Percentiles rank a stretch among this genome's conserved stretches.
Conservation (phyloP, 2,113 vertebrate genomes). For the Crotalus horridus region DNA sequence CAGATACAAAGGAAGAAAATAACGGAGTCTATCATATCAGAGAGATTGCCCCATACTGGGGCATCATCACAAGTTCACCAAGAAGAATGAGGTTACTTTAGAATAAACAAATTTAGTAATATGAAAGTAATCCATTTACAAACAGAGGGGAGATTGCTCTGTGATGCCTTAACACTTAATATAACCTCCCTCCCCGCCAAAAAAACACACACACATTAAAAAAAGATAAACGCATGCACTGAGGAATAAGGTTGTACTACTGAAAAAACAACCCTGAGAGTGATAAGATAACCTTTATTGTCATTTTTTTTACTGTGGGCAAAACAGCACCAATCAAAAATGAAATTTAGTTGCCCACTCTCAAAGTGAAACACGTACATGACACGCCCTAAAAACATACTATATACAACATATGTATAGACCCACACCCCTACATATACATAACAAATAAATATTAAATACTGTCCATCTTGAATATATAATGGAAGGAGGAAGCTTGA, state of each 20-base stretch:
- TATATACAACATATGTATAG: too few species aligned
- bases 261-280: not conserved
- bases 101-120: not conserved
- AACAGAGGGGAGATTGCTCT: not conserved
- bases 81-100: not conserved
- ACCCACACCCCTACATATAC: too few species aligned
- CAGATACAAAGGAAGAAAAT: not conserved
- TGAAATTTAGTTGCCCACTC: too few species aligned
- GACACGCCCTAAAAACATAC: too few species aligned
- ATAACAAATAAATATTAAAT: too few species aligned
- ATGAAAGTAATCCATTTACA: not conserved
- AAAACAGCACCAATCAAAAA: too few species aligned
- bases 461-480: too few species aligned
- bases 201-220: not conserved
- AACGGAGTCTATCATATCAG: not conserved
- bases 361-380: too few species aligned
- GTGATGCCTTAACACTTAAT: not conserved
- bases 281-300: too few species aligned
- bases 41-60: not conserved
- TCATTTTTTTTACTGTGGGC: too few species aligned
- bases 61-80: not conserved
- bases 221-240: not conserved
- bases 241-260: not conserved
- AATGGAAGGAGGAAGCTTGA: too few species aligned
- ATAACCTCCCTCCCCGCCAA: not conserved